These are phyloP conservation scores for Poecilia wingei DNA, from an alignment of 2,797 vertebrate genomes.

Conservation along the genomic window DNA sequence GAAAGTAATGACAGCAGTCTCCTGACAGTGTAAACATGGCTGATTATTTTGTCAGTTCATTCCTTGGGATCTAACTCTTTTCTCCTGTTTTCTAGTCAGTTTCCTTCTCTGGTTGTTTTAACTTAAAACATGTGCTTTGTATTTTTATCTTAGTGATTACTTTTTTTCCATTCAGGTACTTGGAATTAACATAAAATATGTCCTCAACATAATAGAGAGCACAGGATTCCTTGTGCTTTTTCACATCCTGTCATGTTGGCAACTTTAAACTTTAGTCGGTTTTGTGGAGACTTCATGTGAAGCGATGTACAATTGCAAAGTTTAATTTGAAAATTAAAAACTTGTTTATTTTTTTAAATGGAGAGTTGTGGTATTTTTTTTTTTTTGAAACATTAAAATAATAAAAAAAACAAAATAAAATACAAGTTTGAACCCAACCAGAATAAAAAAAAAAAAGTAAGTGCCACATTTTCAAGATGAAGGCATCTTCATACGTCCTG, in stretches of 20 bases:
- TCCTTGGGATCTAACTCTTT: conserved; percentile 28
- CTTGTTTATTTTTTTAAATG: background rate
- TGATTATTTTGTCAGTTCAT: conserved; percentile 23
- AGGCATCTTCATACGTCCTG: too few species aligned
- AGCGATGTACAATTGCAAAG: background rate
- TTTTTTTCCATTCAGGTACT: conserved; percentile 7
- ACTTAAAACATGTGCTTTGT: background rate
- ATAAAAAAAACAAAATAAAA: too few species aligned
- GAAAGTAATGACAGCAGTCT: conserved; percentile 22
- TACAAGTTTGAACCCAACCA: too few species aligned
- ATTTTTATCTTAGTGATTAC: conserved; percentile 2
- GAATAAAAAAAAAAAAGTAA: too few species aligned
- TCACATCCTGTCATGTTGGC: background rate
- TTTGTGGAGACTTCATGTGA: background rate
- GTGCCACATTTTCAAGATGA: too few species aligned
- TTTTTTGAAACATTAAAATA: too few species aligned
- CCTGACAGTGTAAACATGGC: conserved; percentile 39
- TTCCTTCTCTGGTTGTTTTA: conserved; percentile 14
- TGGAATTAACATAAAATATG: conserved; percentile 6
- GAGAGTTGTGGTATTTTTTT: background rate
- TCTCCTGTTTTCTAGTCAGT: conserved; percentile 10
- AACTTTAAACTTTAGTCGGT: background rate
- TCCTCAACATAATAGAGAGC: background rate
- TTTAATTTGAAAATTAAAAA: background rate
- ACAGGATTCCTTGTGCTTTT: background rate